These are phyloP conservation scores for Heliconius melpomene DNA, from an alignment of 1,140 invertebrate genomes.

Conservation along the genomic window DNA sequence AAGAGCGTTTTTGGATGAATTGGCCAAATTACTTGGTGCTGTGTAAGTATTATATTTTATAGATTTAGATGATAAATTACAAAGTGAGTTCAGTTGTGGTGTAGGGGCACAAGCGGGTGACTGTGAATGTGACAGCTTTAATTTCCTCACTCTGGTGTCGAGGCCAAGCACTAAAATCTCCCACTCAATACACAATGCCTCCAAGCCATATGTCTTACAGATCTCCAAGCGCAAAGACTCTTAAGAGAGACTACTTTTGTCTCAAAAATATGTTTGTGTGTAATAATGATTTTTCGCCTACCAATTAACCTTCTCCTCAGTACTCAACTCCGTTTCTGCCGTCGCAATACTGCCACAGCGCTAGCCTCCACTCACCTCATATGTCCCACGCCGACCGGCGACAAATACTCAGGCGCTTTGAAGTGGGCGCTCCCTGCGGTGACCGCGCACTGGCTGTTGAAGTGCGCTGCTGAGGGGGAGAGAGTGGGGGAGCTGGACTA, in stretches of 20 bases:
- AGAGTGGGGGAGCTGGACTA: slow-evolving; percentile 82
- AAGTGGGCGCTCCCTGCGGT: slow-evolving; percentile 92
- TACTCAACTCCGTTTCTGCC: slow-evolving; percentile 73
- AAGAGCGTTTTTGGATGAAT: slow-evolving; percentile 85
- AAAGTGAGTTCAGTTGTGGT: no score
- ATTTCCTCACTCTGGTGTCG: background rate
- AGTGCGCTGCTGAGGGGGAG: slow-evolving; percentile 83
- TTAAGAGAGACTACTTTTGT: no score
- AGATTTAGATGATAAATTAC: background rate
- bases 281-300: no score
- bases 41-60: slow-evolving; percentile 76
- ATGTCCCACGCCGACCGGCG: slow-evolving; percentile 86
- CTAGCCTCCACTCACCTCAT: slow-evolving; percentile 88
- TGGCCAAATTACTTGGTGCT: slow-evolving; percentile 87
- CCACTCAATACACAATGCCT: no score
- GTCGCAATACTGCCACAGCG: slow-evolving; percentile 71
- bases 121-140: background rate
- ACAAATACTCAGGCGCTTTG: slow-evolving; percentile 91
- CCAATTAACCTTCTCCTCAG: slow-evolving; percentile 36
- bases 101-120: background rate
- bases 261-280: no score
- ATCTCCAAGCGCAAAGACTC: no score
- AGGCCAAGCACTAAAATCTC: no score
- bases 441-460: slow-evolving; percentile 87
- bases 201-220: no score